These are phyloP conservation scores for Andrena minutula DNA, from an alignment of 2,888 invertebrate species.

Conservation along the genomic window DNA sequence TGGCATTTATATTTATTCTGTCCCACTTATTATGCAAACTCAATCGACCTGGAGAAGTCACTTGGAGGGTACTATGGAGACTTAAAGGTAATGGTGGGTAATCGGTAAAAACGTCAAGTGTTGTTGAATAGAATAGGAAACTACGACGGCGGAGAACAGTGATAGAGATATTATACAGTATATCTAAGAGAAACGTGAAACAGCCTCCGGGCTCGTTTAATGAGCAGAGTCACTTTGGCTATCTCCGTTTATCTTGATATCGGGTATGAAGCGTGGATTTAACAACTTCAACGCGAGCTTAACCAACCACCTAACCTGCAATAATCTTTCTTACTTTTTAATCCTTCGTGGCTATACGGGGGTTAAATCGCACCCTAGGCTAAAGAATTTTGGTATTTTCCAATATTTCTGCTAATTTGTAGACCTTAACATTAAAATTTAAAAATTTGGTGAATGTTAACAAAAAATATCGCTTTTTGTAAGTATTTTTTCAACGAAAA, in stretches of 20 bases:
- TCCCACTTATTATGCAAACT: slow-evolving; percentile 27
- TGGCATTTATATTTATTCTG: slow-evolving; percentile 26
- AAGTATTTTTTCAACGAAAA: too few relatives aligned
- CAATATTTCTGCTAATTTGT: too few relatives aligned
- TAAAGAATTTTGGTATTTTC: too few relatives aligned
- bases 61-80: slow-evolving; percentile 5
- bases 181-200: slow-evolving; percentile 60
- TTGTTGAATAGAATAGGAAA: slow-evolving; percentile 20
- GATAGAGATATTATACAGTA: slow-evolving; percentile 47
- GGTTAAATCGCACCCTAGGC: too few relatives aligned
- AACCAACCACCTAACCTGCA: slow-evolving; percentile 78
- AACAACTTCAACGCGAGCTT: slow-evolving; percentile 77
- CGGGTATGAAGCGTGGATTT: slow-evolving; percentile 67
- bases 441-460: too few relatives aligned
- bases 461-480: too few relatives aligned
- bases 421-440: too few relatives aligned
- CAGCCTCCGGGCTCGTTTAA: slow-evolving; percentile 79
- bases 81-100: slow-evolving; percentile 1
- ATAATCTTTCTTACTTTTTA: slow-evolving; percentile 75
- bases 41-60: slow-evolving; percentile 36
- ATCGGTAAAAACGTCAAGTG: slow-evolving; percentile 33
- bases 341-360: not conserved
- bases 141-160: slow-evolving; percentile 46
- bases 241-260: slow-evolving; percentile 51
- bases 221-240: slow-evolving; percentile 77